Evolutionary conservation across 53 echinoderm and acorn worm species (phyloP).

Genomic region (Temnopleurus reevesii): DNA sequence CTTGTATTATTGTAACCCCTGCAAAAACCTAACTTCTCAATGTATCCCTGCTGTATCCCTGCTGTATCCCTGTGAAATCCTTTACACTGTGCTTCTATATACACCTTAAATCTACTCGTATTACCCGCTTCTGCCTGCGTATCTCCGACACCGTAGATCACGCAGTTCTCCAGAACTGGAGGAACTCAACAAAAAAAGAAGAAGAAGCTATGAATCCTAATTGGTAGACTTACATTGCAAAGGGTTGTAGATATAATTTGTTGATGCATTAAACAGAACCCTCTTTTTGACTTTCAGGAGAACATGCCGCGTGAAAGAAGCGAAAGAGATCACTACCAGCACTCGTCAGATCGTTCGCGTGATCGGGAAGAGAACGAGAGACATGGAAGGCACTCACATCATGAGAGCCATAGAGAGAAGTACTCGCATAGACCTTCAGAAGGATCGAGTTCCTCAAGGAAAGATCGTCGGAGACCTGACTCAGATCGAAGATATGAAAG

Average conservation of each 20-base stretch:
- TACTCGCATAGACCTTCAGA: neutral
- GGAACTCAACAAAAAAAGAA: no score
- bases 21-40: no score
- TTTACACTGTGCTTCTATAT: no score
- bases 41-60: no score
- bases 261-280: neutral
- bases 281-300: neutral
- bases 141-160: no score
- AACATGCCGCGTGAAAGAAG: constrained; percentile 16
- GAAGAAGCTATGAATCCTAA: no score
- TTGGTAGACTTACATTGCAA: no score
- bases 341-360: neutral
- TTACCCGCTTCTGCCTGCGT: no score
- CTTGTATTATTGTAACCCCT: no score
- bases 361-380: neutral
- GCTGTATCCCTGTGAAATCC: no score
- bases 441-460: neutral
- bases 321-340: neutral
- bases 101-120: no score
- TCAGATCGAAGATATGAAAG: neutral
- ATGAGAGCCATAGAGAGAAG: neutral
- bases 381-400: neutral
- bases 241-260: neutral
- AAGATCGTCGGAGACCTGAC: neutral
- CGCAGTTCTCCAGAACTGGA: no score